A percentile compares a stretch with the other conserved stretches of the same genome.
phyloP scores from a whole-genome alignment of 2,888 invertebrate genomes.

The Liopterus haemorrhoidalis region DNA sequence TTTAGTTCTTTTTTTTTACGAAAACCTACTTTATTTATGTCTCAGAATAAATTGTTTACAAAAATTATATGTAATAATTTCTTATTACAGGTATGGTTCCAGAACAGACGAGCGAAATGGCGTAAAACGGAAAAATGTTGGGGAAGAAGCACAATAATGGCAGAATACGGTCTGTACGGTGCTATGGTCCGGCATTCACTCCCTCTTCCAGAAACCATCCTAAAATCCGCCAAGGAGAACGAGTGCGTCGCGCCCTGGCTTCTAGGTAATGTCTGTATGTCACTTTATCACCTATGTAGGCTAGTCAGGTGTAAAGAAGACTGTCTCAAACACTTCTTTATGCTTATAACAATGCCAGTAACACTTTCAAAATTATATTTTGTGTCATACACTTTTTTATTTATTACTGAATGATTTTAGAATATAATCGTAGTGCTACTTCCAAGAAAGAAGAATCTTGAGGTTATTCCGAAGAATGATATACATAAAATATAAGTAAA shows the following conservation, averaged over 20 bases:
- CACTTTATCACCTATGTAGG: slow-evolving; percentile 22
- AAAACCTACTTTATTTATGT: neutral
- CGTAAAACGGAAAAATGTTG: slow-evolving; percentile 99
- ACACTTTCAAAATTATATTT: no score
- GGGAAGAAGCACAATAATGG: slow-evolving; percentile 99
- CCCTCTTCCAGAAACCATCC: slow-evolving; percentile 95
- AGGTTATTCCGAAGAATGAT: no score
- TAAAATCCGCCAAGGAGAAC: slow-evolving; percentile 95
- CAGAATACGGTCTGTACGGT: slow-evolving; percentile 98
- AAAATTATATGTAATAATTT: slow-evolving; percentile 20
- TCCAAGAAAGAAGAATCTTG: no score
- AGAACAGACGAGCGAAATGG: slow-evolving; percentile 98
- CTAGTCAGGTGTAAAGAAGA: no score
- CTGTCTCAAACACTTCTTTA: no score
- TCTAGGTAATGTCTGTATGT: slow-evolving; percentile 69
- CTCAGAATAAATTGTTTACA: slow-evolving; percentile 11
- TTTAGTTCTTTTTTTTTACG: slow-evolving; percentile 2
- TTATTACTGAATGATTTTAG: no score
- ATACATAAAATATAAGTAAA: no score
- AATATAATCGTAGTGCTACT: no score
- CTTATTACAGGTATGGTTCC: slow-evolving; percentile 91
- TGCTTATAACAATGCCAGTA: no score
- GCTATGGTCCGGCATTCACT: slow-evolving; percentile 99
- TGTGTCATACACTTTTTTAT: no score
- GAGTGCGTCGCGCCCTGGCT: slow-evolving; percentile 98